These are phyloP conservation scores for Scaptomyza montana DNA, from an alignment of 1,140 invertebrate genomes.

Conservation along the genomic window DNA sequence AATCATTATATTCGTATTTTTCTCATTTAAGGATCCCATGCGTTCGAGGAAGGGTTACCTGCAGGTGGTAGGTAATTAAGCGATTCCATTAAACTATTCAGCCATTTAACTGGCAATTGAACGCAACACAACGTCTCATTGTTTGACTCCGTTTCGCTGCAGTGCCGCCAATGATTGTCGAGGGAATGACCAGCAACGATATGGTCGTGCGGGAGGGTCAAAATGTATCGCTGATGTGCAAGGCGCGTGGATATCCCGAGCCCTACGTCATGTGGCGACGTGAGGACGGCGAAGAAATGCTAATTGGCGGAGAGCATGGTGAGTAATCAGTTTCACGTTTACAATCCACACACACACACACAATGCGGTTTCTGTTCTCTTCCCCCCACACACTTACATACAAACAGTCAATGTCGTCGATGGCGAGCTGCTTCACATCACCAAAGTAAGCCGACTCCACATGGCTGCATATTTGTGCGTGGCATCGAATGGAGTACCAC, in stretches of 20 bases:
- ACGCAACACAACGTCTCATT: slow-evolving; percentile 33
- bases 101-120: slow-evolving; percentile 19
- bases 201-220: slow-evolving; percentile 94
- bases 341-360: slow-evolving; percentile 9
- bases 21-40: slow-evolving; percentile 88
- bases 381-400: background rate
- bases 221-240: slow-evolving; percentile 94
- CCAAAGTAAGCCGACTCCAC: slow-evolving; percentile 94
- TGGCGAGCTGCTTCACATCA: slow-evolving; percentile 92
- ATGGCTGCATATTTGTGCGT: slow-evolving; percentile 96
- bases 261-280: slow-evolving; percentile 96
- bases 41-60: slow-evolving; percentile 92
- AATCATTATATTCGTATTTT: background rate
- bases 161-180: slow-evolving; percentile 94
- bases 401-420: slow-evolving; percentile 91
- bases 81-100: background rate
- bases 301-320: slow-evolving; percentile 93
- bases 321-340: slow-evolving; percentile 58
- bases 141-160: slow-evolving; percentile 32
- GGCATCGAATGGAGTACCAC: slow-evolving; percentile 93
- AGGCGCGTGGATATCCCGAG: slow-evolving; percentile 94
- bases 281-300: slow-evolving; percentile 93
- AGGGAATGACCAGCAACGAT: slow-evolving; percentile 93
- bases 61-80: slow-evolving; percentile 92
- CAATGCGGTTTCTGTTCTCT: slow-evolving; percentile 20